Percentiles rank a stretch among this genome's conserved stretches.
phyloP scores from a whole-genome alignment of 2,797 vertebrate species.

The Hylomyscus alleni region DNA sequence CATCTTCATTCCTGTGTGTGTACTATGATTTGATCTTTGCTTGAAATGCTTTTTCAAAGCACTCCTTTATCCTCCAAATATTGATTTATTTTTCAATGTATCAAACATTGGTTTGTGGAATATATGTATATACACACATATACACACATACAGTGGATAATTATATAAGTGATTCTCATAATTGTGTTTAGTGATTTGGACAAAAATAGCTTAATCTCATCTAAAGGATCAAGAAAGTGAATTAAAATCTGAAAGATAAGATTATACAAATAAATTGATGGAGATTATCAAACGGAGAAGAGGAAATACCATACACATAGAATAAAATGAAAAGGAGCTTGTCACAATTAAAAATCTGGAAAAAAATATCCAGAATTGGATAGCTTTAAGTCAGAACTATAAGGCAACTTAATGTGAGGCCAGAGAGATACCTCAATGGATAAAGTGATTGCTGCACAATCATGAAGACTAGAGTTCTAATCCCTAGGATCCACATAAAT shows the following conservation, averaged over 20 bases:
- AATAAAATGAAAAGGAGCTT: neutral
- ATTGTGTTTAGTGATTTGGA: constrained; percentile 10
- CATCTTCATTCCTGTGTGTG: neutral
- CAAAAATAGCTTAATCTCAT: neutral
- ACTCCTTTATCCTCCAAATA: neutral
- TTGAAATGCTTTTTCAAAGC: neutral
- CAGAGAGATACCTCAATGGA: neutral
- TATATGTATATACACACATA: too few species aligned
- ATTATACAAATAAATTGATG: neutral
- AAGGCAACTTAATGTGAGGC: neutral
- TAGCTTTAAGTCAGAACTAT: neutral
- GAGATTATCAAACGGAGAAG: neutral
- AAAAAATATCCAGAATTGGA: neutral
- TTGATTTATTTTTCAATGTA: neutral
- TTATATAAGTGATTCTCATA: constrained; percentile 9
- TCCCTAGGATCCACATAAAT: neutral
- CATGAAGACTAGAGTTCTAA: neutral
- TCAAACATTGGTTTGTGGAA: neutral
- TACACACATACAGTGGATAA: neutral
- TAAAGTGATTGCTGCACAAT: neutral
- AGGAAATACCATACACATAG: neutral
- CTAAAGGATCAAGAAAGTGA: neutral
- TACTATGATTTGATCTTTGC: neutral
- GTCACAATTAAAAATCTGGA: neutral
- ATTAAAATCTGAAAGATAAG: neutral